Percentiles rank a stretch among this genome's conserved stretches.
Evolutionary conservation across 2,888 invertebrate species (phyloP).

Genomic region (Anthophora plumipes): DNA sequence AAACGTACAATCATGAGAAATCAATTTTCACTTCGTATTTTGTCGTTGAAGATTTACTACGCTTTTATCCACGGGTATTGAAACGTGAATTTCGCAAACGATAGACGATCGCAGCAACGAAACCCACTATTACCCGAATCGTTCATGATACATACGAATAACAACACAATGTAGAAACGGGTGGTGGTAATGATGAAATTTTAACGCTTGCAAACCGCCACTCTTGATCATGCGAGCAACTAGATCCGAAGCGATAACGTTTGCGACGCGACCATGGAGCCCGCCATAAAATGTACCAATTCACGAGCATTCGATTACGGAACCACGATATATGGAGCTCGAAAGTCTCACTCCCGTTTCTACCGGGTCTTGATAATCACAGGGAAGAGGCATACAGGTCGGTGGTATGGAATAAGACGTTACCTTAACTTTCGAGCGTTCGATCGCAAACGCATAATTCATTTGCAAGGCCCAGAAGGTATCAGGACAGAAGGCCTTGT

Average conservation of each 20-base stretch:
- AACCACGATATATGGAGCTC: constrained; percentile 43
- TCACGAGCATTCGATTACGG: constrained; percentile 54
- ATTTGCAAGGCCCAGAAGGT: constrained; percentile 60
- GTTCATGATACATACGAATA: background rate
- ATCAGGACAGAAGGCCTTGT: constrained; percentile 53
- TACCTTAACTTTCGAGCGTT: constrained; percentile 60
- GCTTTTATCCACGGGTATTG: no score
- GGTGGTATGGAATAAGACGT: constrained; percentile 59
- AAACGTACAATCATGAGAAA: no score
- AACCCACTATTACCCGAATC: background rate
- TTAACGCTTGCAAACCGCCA: background rate
- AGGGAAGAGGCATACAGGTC: constrained; percentile 34
- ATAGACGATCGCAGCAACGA: no score
- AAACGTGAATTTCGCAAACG: background rate
- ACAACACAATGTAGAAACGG: background rate
- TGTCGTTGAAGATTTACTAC: no score
- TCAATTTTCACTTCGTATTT: no score
- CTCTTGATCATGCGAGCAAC: background rate
- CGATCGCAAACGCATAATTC: constrained; percentile 62
- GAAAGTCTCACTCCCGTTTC: constrained; percentile 48
- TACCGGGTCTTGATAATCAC: constrained; percentile 59
- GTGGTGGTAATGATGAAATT: constrained; percentile 13
- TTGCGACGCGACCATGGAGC: background rate
- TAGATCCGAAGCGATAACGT: constrained; percentile 13
- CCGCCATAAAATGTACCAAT: constrained; percentile 54